Percentiles rank a stretch among this genome's conserved stretches.
These are phyloP conservation scores for Panulirus ornatus DNA, from an alignment of 1,140 invertebrate genomes.

Conservation along the genomic window DNA sequence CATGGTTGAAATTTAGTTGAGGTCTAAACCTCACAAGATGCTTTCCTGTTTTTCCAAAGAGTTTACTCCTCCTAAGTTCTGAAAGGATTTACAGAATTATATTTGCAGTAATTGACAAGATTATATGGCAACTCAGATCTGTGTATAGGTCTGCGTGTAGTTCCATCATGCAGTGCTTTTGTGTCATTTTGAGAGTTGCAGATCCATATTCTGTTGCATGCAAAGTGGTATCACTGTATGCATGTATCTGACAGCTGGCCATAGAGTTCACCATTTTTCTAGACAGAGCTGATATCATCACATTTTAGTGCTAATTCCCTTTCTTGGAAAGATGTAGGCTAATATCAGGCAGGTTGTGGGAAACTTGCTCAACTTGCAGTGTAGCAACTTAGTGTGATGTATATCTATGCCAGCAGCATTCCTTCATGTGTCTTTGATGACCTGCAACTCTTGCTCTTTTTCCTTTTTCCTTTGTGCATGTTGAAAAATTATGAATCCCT, in stretches of 20 bases:
- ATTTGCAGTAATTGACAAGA: too few species aligned
- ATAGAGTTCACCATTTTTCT: not conserved
- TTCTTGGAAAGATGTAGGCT: not conserved
- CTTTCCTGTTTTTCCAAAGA: not conserved
- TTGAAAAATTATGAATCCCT: too few species aligned
- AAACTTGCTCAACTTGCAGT: too few species aligned
- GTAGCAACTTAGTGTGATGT: not conserved
- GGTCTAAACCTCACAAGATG: not conserved
- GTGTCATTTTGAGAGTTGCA: not conserved
- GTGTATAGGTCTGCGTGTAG: too few species aligned
- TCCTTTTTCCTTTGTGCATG: not conserved
- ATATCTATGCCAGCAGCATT: too few species aligned
- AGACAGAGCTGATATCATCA: not conserved
- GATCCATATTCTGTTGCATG: too few species aligned
- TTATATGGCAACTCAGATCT: too few species aligned
- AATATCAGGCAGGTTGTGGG: not conserved
- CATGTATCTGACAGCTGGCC: not conserved
- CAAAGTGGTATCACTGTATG: not conserved
- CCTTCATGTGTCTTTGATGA: too few species aligned
- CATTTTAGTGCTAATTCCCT: not conserved
- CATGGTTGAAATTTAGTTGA: too few species aligned
- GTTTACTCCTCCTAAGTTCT: too few species aligned
- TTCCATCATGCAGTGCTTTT: too few species aligned
- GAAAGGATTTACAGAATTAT: too few species aligned
- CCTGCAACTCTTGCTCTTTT: not conserved